These are phyloP conservation scores for Agrochola macilenta DNA, from an alignment of 2,888 invertebrate species.

Conservation along the genomic window DNA sequence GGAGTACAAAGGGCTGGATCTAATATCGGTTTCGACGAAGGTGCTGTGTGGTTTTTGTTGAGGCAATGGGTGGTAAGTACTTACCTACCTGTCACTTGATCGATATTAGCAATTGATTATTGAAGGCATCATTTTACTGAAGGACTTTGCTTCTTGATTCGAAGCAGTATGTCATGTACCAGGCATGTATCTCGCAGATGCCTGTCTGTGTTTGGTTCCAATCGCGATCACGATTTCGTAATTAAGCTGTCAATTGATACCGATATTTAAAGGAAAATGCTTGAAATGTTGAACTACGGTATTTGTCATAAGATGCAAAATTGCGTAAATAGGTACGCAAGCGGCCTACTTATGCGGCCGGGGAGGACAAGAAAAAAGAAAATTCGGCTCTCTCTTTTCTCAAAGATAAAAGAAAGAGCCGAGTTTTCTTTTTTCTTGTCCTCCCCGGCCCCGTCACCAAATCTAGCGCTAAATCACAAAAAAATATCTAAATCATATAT, in stretches of 20 bases:
- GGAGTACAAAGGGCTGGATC: slow-evolving; percentile 32
- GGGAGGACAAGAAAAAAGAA: no score
- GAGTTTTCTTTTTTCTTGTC: neutral
- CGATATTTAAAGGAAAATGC: neutral
- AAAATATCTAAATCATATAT: neutral
- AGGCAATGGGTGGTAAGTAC: no score
- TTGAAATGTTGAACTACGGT: neutral
- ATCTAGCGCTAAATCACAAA: neutral
- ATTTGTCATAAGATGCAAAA: neutral
- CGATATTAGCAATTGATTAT: neutral
- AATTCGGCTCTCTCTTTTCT: no score
- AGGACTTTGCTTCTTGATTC: neutral
- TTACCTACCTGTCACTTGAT: neutral
- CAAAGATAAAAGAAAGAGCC: neutral
- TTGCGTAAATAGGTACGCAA: no score
- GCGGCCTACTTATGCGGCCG: no score
- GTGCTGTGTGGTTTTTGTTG: neutral
- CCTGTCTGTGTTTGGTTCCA: neutral
- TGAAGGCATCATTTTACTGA: neutral
- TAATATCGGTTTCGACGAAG: slow-evolving; percentile 37
- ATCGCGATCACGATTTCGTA: slow-evolving; percentile 5
- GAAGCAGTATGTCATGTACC: neutral
- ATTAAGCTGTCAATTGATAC: neutral
- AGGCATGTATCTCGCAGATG: neutral
- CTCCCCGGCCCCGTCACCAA: neutral